Percentiles rank a stretch among this genome's conserved stretches.
Evolutionary conservation across 2,888 invertebrate genomes (phyloP).

Genomic region (Diloba caeruleocephala): DNA sequence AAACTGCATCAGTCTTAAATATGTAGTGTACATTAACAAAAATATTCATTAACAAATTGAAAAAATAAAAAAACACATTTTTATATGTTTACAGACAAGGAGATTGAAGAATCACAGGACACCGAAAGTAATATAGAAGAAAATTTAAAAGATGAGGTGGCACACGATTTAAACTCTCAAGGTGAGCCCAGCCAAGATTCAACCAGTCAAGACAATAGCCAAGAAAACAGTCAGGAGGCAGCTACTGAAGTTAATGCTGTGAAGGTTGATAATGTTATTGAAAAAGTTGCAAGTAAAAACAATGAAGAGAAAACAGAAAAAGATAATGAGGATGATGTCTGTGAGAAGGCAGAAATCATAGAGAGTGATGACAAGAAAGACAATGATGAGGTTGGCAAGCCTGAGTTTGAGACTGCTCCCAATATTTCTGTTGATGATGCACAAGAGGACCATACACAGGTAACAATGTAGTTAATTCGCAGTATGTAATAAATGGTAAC

Average conservation of each 20-base stretch:
- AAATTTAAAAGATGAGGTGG: conserved; percentile 50
- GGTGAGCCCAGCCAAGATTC: conserved; percentile 44
- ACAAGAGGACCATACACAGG: conserved; percentile 85
- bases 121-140: conserved; percentile 42
- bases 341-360: conserved; percentile 22
- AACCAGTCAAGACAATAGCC: conserved; percentile 33
- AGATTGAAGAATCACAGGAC: conserved; percentile 38
- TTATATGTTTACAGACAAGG: conserved; percentile 14
- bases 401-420: conserved; percentile 87
- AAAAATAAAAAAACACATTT: too few species aligned
- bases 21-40: too few species aligned
- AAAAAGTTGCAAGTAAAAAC: conserved; percentile 31
- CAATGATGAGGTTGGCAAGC: conserved; percentile 74
- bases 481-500: too few species aligned
- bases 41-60: not conserved
- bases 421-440: conserved; percentile 79
- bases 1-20: too few species aligned
- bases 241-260: conserved; percentile 26
- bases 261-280: conserved; percentile 59
- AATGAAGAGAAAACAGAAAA: conserved; percentile 55
- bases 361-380: conserved; percentile 61
- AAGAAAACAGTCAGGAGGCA: conserved; percentile 37
- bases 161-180: conserved; percentile 52
- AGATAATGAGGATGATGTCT: conserved; percentile 1
- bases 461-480: too few species aligned